Conservation (phyloP, 2,113 vertebrate genomes). For the Trogon surrucura region DNA sequence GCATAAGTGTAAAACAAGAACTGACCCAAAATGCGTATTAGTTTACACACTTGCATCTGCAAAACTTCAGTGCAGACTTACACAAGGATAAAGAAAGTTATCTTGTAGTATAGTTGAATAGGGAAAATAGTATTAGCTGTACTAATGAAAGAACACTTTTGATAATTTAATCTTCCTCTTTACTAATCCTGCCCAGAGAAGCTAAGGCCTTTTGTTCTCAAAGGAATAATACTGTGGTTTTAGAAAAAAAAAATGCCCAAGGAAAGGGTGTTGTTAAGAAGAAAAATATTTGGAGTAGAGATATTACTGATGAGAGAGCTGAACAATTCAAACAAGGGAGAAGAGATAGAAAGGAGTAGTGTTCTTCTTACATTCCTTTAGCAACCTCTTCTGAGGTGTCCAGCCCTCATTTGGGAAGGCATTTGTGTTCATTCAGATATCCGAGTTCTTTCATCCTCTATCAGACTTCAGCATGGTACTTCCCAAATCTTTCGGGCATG, state of each 20-base stretch:
- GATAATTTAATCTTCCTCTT: background rate
- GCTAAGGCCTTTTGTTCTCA: background rate
- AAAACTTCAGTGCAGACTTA: background rate
- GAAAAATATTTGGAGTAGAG: background rate
- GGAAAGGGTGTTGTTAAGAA: background rate
- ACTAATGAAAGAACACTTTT: background rate
- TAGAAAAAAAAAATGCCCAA: background rate
- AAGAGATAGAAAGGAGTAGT: background rate
- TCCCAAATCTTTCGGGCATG: background rate
- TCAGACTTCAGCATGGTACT: background rate
- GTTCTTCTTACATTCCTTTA: background rate
- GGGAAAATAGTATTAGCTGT: background rate
- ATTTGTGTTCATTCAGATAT: background rate
- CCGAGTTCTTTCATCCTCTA: background rate
- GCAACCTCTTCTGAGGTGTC: background rate
- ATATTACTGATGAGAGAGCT: background rate
- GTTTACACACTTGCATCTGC: background rate
- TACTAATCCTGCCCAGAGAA: background rate
- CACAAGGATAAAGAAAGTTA: background rate
- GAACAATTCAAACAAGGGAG: background rate
- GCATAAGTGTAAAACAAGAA: background rate
- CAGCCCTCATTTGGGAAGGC: background rate
- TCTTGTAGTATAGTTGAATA: background rate
- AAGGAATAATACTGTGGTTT: background rate
- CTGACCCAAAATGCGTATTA: background rate